Evolutionary conservation across 2,113 vertebrate genomes (phyloP).

Genomic region (Machaerirhynchus nigripectus): DNA sequence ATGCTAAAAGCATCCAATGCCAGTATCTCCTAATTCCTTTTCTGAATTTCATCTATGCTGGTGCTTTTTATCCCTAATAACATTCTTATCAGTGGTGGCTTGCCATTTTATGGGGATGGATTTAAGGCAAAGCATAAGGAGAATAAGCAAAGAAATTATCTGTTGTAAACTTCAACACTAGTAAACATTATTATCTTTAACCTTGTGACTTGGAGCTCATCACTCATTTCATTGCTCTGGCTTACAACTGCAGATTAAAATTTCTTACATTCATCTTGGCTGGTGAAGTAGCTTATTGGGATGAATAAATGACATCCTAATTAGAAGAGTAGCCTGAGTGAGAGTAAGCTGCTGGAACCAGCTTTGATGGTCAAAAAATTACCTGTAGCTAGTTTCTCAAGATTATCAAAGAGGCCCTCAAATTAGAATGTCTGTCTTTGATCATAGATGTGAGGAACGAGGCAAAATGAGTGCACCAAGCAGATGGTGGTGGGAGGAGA

Average conservation of each 20-base stretch:
- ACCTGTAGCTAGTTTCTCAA: conserved; percentile 22
- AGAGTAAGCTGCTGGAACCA: conserved; percentile 22
- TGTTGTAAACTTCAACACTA: background rate
- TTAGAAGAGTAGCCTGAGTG: conserved; percentile 13
- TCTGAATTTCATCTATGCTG: background rate
- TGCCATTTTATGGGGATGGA: background rate
- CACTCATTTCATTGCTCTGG: background rate
- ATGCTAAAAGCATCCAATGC: background rate
- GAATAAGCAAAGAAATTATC: background rate
- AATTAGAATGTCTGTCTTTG: conserved; percentile 25
- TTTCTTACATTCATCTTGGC: background rate
- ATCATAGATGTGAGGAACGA: conserved; percentile 1
- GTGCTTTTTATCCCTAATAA: background rate
- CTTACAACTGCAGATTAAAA: background rate
- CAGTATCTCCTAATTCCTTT: background rate
- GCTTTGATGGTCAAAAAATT: conserved; percentile 36
- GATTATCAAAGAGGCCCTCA: conserved; percentile 37
- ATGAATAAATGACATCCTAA: background rate
- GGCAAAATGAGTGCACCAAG: background rate
- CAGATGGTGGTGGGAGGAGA: background rate
- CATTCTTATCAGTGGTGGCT: background rate
- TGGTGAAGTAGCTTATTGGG: background rate
- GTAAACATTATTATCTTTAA: background rate
- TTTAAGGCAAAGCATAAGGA: background rate
- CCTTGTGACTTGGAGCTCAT: background rate